phyloP scores from a whole-genome alignment of 2,113 vertebrate species.

The Crotalus tigris region DNA sequence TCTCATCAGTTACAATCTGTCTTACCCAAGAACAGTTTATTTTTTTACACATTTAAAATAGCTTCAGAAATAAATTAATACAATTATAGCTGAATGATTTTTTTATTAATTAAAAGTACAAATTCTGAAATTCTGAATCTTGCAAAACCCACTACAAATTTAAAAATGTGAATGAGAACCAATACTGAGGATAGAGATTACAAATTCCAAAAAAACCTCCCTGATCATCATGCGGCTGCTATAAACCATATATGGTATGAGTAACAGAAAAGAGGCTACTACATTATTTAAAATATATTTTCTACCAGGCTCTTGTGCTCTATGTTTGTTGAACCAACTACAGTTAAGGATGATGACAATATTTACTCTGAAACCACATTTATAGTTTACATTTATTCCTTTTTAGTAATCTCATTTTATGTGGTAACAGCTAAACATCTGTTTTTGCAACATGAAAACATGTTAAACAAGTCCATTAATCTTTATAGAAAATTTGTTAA shows the following conservation, averaged over 20 bases:
- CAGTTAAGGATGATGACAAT: neutral
- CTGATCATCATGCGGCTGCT: neutral
- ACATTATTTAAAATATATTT: neutral
- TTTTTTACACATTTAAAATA: neutral
- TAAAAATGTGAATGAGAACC: neutral
- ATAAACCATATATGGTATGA: neutral
- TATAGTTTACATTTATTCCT: neutral
- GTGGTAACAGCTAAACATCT: neutral
- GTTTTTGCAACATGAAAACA: neutral
- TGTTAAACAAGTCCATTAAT: neutral
- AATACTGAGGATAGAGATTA: neutral
- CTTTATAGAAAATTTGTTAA: neutral
- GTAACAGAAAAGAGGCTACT: neutral
- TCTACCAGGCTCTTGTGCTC: neutral
- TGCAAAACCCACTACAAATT: constrained; percentile 30
- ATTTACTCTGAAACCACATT: neutral
- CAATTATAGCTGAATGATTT: neutral
- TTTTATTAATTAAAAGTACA: neutral
- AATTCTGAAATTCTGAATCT: neutral
- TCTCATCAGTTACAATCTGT: neutral
- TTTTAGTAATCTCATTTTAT: neutral
- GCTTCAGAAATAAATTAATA: neutral
- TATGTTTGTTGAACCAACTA: neutral
- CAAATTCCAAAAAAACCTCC: neutral
- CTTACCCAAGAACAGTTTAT: neutral